Conservation (phyloP, 1,140 invertebrate genomes). For the Riptortus pedestris region DNA sequence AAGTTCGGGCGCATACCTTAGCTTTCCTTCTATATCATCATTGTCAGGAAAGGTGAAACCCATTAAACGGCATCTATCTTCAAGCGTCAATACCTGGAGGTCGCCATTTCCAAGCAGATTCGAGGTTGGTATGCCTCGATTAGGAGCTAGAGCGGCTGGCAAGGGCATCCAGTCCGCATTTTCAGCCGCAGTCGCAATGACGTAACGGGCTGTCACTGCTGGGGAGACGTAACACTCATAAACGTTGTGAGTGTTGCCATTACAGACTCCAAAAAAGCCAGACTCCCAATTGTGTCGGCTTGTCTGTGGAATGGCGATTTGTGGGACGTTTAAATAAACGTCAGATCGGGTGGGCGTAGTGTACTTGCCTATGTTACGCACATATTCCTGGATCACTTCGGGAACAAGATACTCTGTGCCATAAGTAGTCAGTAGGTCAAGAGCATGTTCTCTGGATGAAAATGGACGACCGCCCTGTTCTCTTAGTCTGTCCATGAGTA, state of each 20-base stretch:
- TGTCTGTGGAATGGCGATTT: neutral
- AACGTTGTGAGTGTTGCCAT: neutral
- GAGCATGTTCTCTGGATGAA: neutral
- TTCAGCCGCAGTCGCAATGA: neutral
- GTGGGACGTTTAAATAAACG: neutral
- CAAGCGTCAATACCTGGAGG: no score
- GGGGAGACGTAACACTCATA: conserved; percentile 16
- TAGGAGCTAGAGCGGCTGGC: neutral
- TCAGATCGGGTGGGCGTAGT: neutral
- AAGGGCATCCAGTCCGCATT: neutral
- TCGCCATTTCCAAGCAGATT: neutral
- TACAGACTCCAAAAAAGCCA: conserved; percentile 4
- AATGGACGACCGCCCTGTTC: neutral
- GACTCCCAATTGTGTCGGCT: neutral
- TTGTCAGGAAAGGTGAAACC: no score
- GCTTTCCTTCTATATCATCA: no score
- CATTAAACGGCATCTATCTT: no score
- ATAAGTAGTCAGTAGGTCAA: neutral
- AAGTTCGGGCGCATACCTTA: no score
- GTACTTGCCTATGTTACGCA: neutral
- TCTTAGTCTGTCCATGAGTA: neutral
- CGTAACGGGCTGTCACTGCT: neutral
- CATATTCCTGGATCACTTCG: neutral
- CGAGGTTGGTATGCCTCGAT: neutral
- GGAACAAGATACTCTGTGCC: neutral